Base-by-base conservation (phyloP, 2,797 vertebrate genomes). In the Pyrrhura leucotis region DNA sequence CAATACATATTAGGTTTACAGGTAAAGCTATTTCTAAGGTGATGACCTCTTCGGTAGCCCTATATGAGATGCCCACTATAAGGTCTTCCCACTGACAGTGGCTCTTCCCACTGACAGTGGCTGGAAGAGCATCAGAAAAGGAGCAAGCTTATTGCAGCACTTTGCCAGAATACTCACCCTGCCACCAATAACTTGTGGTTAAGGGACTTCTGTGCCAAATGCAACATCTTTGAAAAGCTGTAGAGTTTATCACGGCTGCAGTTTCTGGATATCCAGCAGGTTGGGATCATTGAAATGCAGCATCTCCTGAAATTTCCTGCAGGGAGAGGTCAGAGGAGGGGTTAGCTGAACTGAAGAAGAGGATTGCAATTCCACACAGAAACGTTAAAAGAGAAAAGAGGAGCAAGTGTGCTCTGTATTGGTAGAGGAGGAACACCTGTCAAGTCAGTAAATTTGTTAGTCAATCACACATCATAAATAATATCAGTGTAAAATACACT, bases 281-380 rank as follows among this genome's bases (percentile, higher is more conserved):
- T 21, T 81, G 77, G 14, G 35, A 33, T 75, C 63, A 73, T 53
- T 78, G 82, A 90, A 93, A 91, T 81, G 72, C n/a, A 51, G 71
- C 47, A 51, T 51, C 56, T 90, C 63, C 54, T 90, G 73, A 76
- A 68, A 74, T 21, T 33, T 62, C 79, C 94, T 90, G 80, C 47
- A 73, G 82, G 53, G 76, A 93, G 69, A 89, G 69, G 73, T 86
- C 73, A 93, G 85, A 86, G 69, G n/a, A 94, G 15, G 29, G 53
- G 28, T 40, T 75, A 88, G 66, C 40, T 71, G 82, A 89, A 78
- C 61, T 53, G 48, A 61, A 80, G 56, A 85, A 75, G 77, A 81
- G 67, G 2, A 82, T 63, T 85, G 48, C 45, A 82, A 33, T 31
- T 47, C 31, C 63, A 22, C 53, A 54, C 17, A 72, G 51, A 80